Base-by-base conservation (phyloP, 2,888 invertebrate species). In the Dicyrtoma fusca region DNA sequence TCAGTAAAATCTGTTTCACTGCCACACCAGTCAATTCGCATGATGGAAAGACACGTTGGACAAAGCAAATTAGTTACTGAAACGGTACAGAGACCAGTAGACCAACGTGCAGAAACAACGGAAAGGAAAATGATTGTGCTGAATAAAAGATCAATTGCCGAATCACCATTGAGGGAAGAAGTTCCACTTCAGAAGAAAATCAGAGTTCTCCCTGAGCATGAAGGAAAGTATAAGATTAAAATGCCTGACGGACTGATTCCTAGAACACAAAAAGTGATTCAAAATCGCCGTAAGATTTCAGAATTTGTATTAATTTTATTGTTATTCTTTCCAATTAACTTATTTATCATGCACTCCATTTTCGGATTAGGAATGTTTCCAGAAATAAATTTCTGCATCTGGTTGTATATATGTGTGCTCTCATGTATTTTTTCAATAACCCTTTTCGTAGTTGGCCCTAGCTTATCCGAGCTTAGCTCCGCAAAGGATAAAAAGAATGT, bases 201-300 rank as follows among this genome's bases (percentile, higher is more conserved):
- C n/a, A 75, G 83, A 62, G 84, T 84, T 26, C 80, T 84, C 44
- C 86, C 87, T 0, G 87, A 87, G 77, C 86, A 87, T 78, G 87
- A 87, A 80, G 87, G 87, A 10, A 82, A 83, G 25, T 87, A 86
- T 76, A 86, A 85, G 61, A 83, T 86, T 1, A 84, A 83, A 69
- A 84, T 86, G 84, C 86, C 86, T 1, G 82, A 84, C 70, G 85
- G 84, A 17, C 83, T 83, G 8, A 85, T 84, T 0, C 80, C 82
- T 1, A 83, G 83, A 86, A 71, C 71, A 85, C 17, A 83, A 84
- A 45, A 83, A 84, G 61, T 80, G 80, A 68, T 72, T 26, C 55
- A 74, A 55, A 63, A 49, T 51, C 21, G 68, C 47, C 57, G 71
- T 71, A 69, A 69, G 69, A 44, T 4, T n/a, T 66, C n/a, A n/a